Base-by-base conservation (phyloP, 2,797 vertebrate species). In the Coracias cyanogaster region DNA sequence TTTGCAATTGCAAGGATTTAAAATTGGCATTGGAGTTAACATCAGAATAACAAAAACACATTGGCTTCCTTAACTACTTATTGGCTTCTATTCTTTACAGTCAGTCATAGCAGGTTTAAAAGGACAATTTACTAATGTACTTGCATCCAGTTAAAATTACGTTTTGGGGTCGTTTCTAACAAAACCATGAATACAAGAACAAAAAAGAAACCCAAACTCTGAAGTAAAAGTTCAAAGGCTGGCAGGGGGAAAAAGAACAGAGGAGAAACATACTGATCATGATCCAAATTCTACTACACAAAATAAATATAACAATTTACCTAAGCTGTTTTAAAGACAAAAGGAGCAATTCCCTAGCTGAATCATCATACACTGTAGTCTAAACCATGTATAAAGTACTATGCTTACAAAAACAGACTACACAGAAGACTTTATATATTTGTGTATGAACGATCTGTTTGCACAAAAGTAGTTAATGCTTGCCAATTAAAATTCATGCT, bases 1-100 rank as follows among this genome's bases (percentile, higher is more conserved):
- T 90, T 96, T 92, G 85, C 26, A 64, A 92, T 7, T 96, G 46
- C 25, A 94, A 86, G 58, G 76, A 72, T 71, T 93, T 83, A 57
- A 94, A 96, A 77, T 6, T 82, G 72, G 46, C 93, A 95, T 26
- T n/a, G 86, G 82, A 91, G 92, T 79, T 54, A 91, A 57, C 46
- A 90, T 35, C 26, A 91, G 24, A 83, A 54, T 76, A 89, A 77
- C 41, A 55, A 79, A 74, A 85, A 1, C 15, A 61, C 41, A 73
- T 7, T 66, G 60, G 52, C 58, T 94, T 73, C 25, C 58, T 65
- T 81, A 86, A 74, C 26, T 65, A 51, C 72, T 86, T 93, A 88
- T 2, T 85, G 82, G 69, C 57, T 86, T 92, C 2, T 54, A 72
- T 78, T 88, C 25, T 89, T 71, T 96, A 82, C 7, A 43, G 71